Evolutionary conservation across 2,888 invertebrate species (phyloP).

Genomic region (Netelia virgata): DNA sequence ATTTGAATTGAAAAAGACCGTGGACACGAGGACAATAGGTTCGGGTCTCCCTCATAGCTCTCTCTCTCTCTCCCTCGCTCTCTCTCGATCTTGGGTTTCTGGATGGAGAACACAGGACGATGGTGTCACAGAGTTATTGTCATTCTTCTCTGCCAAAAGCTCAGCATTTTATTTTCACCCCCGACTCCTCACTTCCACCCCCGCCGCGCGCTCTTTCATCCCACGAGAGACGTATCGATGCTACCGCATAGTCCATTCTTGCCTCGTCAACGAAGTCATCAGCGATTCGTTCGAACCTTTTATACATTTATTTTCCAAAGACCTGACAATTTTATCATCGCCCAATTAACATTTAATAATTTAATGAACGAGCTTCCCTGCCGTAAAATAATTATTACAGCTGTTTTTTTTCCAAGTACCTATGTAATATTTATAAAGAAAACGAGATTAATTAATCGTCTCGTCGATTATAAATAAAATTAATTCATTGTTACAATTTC

Average conservation of each 20-base stretch:
- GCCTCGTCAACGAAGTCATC: constrained; percentile 31
- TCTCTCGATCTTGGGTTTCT: constrained; percentile 19
- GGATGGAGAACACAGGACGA: constrained; percentile 63
- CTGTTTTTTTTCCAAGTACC: no score
- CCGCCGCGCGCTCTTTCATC: constrained; percentile 30
- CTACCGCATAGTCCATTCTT: constrained; percentile 71
- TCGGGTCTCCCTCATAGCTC: constrained; percentile 72
- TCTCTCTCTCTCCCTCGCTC: constrained; percentile 13
- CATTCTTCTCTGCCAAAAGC: constrained; percentile 21
- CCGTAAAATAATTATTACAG: no score
- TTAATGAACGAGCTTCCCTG: no score
- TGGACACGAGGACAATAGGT: constrained; percentile 84
- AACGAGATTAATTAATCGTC: no score
- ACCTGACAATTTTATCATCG: not conserved
- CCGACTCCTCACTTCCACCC: constrained; percentile 27
- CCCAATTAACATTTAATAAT: no score
- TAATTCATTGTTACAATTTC: no score
- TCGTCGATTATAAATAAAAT: no score
- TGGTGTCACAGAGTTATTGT: constrained; percentile 63
- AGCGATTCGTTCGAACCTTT: not conserved
- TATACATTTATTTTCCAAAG: constrained; percentile 20
- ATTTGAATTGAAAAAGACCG: constrained; percentile 84
- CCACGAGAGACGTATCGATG: constrained; percentile 65
- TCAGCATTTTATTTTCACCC: constrained; percentile 32
- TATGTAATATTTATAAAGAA: no score